Base-by-base conservation (phyloP, 1,140 invertebrate species). In the Cyclargus thomasi region DNA sequence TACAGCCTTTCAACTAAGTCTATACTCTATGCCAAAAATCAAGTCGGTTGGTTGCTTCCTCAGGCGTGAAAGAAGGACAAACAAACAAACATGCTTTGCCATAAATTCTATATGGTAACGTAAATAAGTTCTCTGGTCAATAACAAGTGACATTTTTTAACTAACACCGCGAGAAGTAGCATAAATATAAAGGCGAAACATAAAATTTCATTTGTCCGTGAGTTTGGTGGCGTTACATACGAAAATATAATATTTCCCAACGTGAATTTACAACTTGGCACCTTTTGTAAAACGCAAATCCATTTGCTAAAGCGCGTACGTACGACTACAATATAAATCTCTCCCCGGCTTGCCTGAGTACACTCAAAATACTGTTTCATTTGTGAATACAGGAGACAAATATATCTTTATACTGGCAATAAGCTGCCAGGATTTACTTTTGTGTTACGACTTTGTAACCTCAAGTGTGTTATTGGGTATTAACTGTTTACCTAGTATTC, bases 401-500 rank as follows among this genome's bases (percentile, higher is more conserved):
- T 83, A 85, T 82, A 83, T 85, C 80, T 75, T 70, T 73, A 79
- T 74, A 70, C 64, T 65, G 67, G 83, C 80, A 84, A 83, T 88
- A 88, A 85, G 75, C 86, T 85, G 80, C 83, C 79, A 72, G 71
- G 80, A 83, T 82, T 85, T 85, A 86, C 85, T 83, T 86, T 79
- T 81, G 77, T 83, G 76, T 82, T 87, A 83, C 76, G 23, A 18
- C 22, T 53, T 22, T 10, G 23, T 53, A 14, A 14, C 53, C n/a
- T 29, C 29, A 29, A 29, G 29, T 29, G 29, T 29, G 29, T 29
- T 29, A 29, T 29, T 29, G 29, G 29, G 29, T 29, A 29, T 29
- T 29, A 3, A 29, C 2, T 29, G 6, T 29, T 29, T 29, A 29
- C 23, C 23, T 29, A n/a, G n/a, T n/a, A n/a, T n/a, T n/a, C n/a